Evolutionary conservation across 2,113 vertebrate species (phyloP), one percentile per base, ranked within the genome.

Genomic region (Gallinago media): DNA sequence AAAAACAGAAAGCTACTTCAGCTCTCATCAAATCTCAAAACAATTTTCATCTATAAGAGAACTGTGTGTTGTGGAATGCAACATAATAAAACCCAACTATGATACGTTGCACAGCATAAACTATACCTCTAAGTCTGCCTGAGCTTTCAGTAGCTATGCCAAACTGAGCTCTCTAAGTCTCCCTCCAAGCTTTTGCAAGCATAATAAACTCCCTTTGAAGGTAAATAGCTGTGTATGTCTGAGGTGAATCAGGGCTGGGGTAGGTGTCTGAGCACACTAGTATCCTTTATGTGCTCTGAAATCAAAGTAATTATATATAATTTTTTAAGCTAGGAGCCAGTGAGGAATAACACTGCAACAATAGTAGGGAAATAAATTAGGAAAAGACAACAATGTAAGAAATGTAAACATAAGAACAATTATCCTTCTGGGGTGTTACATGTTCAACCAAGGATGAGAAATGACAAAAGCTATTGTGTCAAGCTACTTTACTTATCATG

Each of bases 1-100:
- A 54, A 92, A 63, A 85, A 55, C 46, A 76, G 59, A 90, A 78
- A 93, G 62, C 61, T 88, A 61, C 66, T 91, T 85, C 72, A 83
- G 77, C 66, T 78, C 91, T 81, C 84, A 70, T 85, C 74, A 93
- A 93, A 89, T 54, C 74, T 92, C 84, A 85, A n/a, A 94, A 61
- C 58, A 76, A 72, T 75, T 87, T 91, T 40, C 62, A 90, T 38
- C 76, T 65, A 6, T 40, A 67, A 85, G 78, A 76, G 40, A 92
- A 25, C 15, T 7, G 23, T 23, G 44, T 71, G 61, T 65, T 81
- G 56, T 58, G 38, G 78, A 92, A 78, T 65, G 75, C 49, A 94
- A 76, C 22, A 76, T 46, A 68, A 81, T 68, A 88, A 94, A 94
- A 72, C n/a, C 23, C 54, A 36, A 50, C 32, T 31, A n/a, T 16